These are phyloP conservation scores for Torymus tubicola DNA, from an alignment of 2,888 invertebrate species.

Conservation along the genomic window DNA sequence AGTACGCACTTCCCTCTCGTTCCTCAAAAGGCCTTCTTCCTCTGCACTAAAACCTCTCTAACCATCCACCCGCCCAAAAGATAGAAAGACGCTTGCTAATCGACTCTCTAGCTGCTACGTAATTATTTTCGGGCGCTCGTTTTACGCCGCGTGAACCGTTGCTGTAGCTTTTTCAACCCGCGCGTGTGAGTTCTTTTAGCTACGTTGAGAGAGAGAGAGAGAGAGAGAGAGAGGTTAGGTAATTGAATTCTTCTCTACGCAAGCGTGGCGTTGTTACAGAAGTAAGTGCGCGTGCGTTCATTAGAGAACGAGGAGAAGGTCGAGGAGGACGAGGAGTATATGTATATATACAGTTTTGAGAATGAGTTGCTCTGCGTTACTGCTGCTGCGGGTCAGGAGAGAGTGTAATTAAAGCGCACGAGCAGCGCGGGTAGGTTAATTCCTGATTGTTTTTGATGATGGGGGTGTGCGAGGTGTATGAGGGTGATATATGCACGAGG, in stretches of 20 bases:
- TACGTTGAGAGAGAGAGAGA: neutral
- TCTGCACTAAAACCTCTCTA: neutral
- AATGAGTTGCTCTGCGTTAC: too few relatives aligned
- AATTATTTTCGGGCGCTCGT: slow-evolving; percentile 52
- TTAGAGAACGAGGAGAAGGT: neutral
- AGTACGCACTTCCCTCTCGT: slow-evolving; percentile 20
- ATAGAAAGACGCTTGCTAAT: too few relatives aligned
- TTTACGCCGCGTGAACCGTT: slow-evolving; percentile 33
- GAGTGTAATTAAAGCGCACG: neutral
- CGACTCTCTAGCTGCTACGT: neutral
- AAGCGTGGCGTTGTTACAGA: slow-evolving; percentile 21
- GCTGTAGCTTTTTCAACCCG: slow-evolving; percentile 38
- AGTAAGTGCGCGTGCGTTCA: slow-evolving; percentile 17
- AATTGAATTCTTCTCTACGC: slow-evolving; percentile 46
- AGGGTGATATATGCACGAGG: too few relatives aligned
- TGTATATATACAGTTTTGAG: too few relatives aligned
- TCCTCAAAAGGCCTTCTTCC: neutral
- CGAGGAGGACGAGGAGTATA: too few relatives aligned
- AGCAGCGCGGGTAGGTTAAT: neutral
- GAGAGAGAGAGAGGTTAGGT: neutral
- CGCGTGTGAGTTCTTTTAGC: neutral
- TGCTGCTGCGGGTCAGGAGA: too few relatives aligned
- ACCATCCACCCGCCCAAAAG: neutral
- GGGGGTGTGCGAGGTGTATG: neutral
- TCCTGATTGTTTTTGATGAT: slow-evolving; percentile 4